Evolutionary conservation across 2,797 vertebrate genomes (phyloP), one percentile per base, ranked within the genome.

Genomic region (Acridotheres tristis): DNA sequence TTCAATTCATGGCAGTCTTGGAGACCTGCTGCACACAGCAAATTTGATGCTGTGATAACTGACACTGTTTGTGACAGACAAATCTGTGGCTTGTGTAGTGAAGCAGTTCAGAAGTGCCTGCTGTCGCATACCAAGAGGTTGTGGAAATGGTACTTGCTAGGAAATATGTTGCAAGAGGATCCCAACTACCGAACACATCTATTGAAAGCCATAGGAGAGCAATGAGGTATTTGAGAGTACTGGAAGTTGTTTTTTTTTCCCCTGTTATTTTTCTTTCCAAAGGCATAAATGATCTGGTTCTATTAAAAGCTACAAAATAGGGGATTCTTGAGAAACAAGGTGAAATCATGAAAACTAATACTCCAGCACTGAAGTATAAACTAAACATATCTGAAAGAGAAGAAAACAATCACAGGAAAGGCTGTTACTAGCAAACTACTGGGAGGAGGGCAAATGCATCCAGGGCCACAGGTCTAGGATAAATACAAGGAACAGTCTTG

Each of bases 31-130:
- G 92, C 94, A 95, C 87, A 50, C 92, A 88, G 82, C 85, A 93
- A 94, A 97, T 96, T 90, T 92, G 95, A 95, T 96, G 95, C 89
- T 95, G 90, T 90, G 93, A 92, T 96, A 95, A 95, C 83, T 93
- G 91, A 96, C 94, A 89, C 88, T 85, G 92, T 93, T 96, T 95
- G 95, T 96, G 96, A 96, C 94, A 92, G 91, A 93, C 96, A 77
- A 92, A 94, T 94, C 93, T 96, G 96, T 90, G 92, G 92, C 87
- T 94, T 95, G 80, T 92, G 94, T 90, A 95, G 91, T 47, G 90
- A 91, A 95, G 96, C 95, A 93, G 83, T 80, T 95, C 91, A 80
- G 91, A 93, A 96, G 88, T 43, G 90, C 89, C 88, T 92, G 92
- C 92, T 92, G 93, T 94, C 20, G 88, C 94, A 94, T 96, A 96